Conservation (phyloP, 2,113 vertebrate species). For the Gambusia holbrooki region DNA sequence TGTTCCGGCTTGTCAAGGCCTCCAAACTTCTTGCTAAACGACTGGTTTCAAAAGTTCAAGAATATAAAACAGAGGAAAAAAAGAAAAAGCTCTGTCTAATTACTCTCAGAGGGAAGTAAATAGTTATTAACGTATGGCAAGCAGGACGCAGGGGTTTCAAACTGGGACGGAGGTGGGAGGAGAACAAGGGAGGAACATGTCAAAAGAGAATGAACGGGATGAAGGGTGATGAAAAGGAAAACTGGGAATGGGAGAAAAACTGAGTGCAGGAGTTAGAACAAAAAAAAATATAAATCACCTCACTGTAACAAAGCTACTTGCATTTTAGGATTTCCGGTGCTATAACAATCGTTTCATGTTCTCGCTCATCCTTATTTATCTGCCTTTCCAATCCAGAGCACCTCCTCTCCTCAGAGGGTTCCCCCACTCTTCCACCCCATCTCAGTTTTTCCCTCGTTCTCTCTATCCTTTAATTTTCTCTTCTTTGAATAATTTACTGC, state of each 20-base stretch:
- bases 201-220: slow-evolving; percentile 39
- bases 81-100: slow-evolving; percentile 66
- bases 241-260: background rate
- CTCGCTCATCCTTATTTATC: slow-evolving; percentile 65
- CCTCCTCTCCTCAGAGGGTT: slow-evolving; percentile 51
- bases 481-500: slow-evolving; percentile 82
- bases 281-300: slow-evolving; percentile 28
- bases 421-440: slow-evolving; percentile 21
- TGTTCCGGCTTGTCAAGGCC: slow-evolving; percentile 2
- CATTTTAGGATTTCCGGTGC: slow-evolving; percentile 58
- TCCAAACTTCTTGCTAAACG: slow-evolving; percentile 26
- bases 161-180: slow-evolving; percentile 48
- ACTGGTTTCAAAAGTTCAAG: slow-evolving; percentile 53
- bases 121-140: slow-evolving; percentile 73
- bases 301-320: slow-evolving; percentile 49
- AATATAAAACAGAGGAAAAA: slow-evolving; percentile 37
- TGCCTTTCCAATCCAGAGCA: slow-evolving; percentile 39
- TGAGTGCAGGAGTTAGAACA: slow-evolving; percentile 1
- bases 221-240: slow-evolving; percentile 28
- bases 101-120: slow-evolving; percentile 78
- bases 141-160: slow-evolving; percentile 68
- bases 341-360: slow-evolving; percentile 64
- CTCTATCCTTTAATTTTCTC: slow-evolving; percentile 66
- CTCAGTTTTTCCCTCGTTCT: slow-evolving; percentile 46
- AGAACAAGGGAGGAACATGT: slow-evolving; percentile 35